phyloP scores from a whole-genome alignment of 2,113 vertebrate genomes.

The Corythaeola cristata region DNA sequence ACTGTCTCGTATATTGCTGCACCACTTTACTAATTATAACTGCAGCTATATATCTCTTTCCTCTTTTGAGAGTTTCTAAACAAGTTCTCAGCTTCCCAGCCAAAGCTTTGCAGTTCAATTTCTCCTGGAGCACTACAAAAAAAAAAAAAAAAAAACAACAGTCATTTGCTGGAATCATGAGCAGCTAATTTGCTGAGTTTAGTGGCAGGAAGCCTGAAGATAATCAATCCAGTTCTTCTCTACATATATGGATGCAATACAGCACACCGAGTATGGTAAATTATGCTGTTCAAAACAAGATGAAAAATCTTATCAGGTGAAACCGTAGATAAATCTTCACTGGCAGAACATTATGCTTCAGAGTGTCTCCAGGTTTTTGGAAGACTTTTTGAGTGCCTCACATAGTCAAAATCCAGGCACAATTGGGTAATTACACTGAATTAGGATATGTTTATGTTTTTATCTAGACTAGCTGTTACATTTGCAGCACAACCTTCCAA shows the following conservation, averaged over 20 bases:
- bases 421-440: background rate
- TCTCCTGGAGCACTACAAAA: background rate
- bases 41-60: background rate
- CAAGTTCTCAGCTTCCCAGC: background rate
- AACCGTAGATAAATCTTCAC: background rate
- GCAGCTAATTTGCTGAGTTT: slow-evolving; percentile 51
- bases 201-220: slow-evolving; percentile 38
- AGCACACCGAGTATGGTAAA: slow-evolving; percentile 10
- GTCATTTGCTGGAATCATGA: slow-evolving; percentile 45
- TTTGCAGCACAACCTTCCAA: background rate
- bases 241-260: slow-evolving; percentile 7
- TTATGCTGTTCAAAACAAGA: background rate
- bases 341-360: background rate
- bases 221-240: slow-evolving; percentile 29
- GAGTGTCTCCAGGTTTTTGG: background rate
- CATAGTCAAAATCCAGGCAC: background rate
- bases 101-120: slow-evolving; percentile 9
- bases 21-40: background rate
- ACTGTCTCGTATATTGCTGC: background rate
- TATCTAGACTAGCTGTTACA: background rate
- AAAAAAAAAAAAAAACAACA: background rate
- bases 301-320: slow-evolving; percentile 30
- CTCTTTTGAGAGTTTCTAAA: background rate
- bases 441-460: background rate
- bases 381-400: background rate